Conservation (phyloP, 1,140 invertebrate genomes). For the Euschistus heros region DNA sequence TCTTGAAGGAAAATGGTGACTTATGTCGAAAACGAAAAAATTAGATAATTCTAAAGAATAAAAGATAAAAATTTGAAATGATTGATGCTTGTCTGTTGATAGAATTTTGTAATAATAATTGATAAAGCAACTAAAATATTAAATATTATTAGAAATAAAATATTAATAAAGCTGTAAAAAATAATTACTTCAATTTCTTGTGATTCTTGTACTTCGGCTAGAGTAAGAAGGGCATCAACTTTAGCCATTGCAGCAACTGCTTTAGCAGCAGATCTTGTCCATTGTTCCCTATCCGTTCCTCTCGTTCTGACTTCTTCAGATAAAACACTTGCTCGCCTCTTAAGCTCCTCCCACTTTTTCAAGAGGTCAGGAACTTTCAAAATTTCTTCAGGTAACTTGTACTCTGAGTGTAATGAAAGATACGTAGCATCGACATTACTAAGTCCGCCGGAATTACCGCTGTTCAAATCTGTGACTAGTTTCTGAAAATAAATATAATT, state of each 20-base stretch:
- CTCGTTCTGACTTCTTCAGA: background rate
- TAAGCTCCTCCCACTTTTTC: background rate
- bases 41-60: too few species aligned
- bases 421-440: conserved; percentile 7
- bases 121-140: too few species aligned
- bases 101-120: too few species aligned
- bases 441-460: conserved; percentile 3
- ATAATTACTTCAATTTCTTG: conserved; percentile 2
- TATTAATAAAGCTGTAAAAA: background rate
- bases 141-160: background rate
- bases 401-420: background rate
- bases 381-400: background rate
- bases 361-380: background rate
- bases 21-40: too few species aligned
- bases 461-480: conserved; percentile 7
- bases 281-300: background rate
- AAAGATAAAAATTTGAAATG: too few species aligned
- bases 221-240: background rate
- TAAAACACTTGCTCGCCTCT: background rate
- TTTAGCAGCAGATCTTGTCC: background rate
- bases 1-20: too few species aligned
- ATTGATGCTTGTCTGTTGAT: too few species aligned
- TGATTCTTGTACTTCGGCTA: conserved; percentile 9
- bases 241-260: conserved; percentile 4
- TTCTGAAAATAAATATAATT: conserved; percentile 12